These are phyloP conservation scores for Idaea aversata DNA, from an alignment of 2,888 invertebrate species.

Conservation along the genomic window DNA sequence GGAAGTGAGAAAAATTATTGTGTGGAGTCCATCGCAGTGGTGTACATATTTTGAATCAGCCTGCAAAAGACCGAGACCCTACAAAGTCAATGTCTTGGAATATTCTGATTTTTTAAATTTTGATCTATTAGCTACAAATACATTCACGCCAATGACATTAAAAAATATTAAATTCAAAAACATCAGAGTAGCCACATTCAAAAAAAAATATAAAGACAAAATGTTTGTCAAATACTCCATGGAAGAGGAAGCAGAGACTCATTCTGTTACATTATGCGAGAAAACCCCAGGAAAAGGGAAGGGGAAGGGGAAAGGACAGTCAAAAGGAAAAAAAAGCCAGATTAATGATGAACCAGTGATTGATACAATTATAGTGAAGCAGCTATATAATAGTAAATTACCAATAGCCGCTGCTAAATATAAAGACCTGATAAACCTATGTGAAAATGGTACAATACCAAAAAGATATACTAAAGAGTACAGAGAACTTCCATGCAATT, in stretches of 20 bases:
- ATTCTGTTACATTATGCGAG: conserved; percentile 15
- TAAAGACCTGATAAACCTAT: not conserved
- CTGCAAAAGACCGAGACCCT: conserved; percentile 26
- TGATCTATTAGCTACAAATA: conserved; percentile 5
- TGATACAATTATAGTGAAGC: not conserved
- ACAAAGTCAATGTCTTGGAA: conserved; percentile 18
- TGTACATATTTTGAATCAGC: conserved; percentile 24
- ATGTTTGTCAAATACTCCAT: conserved; percentile 11
- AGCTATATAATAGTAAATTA: not conserved
- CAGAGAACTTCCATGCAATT: not conserved
- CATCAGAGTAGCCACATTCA: conserved; percentile 9
- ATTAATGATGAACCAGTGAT: not conserved
- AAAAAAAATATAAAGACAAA: conserved; percentile 14
- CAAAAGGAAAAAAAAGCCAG: not conserved
- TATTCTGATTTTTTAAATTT: conserved; percentile 14
- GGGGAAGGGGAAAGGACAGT: not conserved
- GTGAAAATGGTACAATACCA: not conserved
- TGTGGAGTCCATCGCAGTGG: conserved; percentile 36
- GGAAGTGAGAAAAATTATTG: conserved; percentile 25
- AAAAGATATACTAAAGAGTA: not conserved
- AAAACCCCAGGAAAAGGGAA: conserved; percentile 7
- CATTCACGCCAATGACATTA: conserved; percentile 13
- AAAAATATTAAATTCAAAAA: conserved; percentile 7
- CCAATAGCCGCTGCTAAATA: not conserved
- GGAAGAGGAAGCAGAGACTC: conserved; percentile 14